A percentile compares a stretch with the other conserved stretches of the same genome.
Evolutionary conservation across 2,888 invertebrate genomes (phyloP).

Genomic region (Meganola albula): DNA sequence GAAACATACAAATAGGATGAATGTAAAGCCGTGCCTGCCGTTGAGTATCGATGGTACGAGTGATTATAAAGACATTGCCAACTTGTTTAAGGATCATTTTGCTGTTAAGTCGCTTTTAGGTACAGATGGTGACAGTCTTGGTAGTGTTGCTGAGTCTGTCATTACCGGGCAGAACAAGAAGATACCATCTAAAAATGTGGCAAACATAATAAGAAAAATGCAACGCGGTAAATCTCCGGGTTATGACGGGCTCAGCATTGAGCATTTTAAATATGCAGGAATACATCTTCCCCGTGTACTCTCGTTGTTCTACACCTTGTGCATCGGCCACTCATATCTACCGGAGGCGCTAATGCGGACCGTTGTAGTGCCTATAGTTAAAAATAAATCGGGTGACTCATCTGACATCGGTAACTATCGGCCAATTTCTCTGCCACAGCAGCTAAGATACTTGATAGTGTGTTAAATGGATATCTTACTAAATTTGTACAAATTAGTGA

Average conservation of each 20-base stretch:
- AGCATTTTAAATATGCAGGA: conserved; percentile 7
- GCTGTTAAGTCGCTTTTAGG: conserved; percentile 2
- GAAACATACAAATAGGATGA: conserved; percentile 3
- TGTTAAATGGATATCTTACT: not conserved
- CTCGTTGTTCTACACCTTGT: conserved; percentile 3
- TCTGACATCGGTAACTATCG: conserved; percentile 6
- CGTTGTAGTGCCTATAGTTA: conserved; percentile 5
- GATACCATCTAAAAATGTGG: conserved; percentile 3
- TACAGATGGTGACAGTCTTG: not conserved
- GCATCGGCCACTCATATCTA: conserved; percentile 4
- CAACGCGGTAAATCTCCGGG: conserved; percentile 6
- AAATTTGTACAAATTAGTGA: conserved; percentile 2
- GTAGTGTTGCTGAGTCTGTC: not conserved
- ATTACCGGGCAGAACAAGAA: conserved; percentile 1
- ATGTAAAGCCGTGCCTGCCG: conserved; percentile 3
- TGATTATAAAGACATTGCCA: conserved; percentile 1
- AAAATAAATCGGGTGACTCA: conserved; percentile 8
- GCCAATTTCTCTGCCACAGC: conserved; percentile 9
- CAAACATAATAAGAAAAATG: conserved; percentile 3
- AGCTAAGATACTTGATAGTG: conserved; percentile 9
- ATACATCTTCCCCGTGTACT: conserved; percentile 1
- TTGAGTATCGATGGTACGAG: conserved; percentile 2
- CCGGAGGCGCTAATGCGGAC: conserved; percentile 4
- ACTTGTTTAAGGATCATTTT: conserved; percentile 4
- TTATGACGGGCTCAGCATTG: conserved; percentile 10